These are phyloP conservation scores for Nixonia krombeini DNA, from an alignment of 1,140 invertebrate species.

Conservation along the genomic window DNA sequence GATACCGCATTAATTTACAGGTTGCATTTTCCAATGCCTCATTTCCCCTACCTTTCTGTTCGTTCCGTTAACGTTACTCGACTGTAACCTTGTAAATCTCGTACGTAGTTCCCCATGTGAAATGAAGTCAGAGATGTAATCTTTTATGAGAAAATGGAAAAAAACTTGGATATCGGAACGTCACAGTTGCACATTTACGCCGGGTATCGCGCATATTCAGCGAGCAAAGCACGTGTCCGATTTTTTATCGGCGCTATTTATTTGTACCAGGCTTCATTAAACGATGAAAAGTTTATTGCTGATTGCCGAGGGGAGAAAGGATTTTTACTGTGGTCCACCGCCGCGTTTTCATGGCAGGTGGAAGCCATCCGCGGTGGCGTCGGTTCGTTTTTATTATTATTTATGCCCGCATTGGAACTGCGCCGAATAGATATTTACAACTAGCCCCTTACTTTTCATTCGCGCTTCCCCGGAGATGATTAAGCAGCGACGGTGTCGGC, in stretches of 20 bases:
- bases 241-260: constrained; percentile 67
- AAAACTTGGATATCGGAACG: neutral
- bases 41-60: too few species aligned
- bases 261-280: constrained; percentile 67
- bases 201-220: constrained; percentile 24
- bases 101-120: too few species aligned
- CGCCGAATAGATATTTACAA: constrained; percentile 46
- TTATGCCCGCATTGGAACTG: constrained; percentile 45
- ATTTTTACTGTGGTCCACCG: constrained; percentile 62
- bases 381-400: constrained; percentile 47
- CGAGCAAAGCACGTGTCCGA: constrained; percentile 58
- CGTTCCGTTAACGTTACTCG: too few species aligned
- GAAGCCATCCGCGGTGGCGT: constrained; percentile 18
- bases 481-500: neutral
- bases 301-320: constrained; percentile 64
- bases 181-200: constrained; percentile 33
- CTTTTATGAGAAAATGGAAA: too few species aligned
- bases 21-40: too few species aligned
- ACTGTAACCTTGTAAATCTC: too few species aligned
- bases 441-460: too few species aligned
- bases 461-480: too few species aligned
- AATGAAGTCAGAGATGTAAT: too few species aligned
- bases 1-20: too few species aligned
- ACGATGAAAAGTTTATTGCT: constrained; percentile 70
- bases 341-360: constrained; percentile 64